A percentile compares a stretch with the other conserved stretches of the same genome.
Conservation (phyloP, 2,888 invertebrate species). For the Drosophila nr. medialis region DNA sequence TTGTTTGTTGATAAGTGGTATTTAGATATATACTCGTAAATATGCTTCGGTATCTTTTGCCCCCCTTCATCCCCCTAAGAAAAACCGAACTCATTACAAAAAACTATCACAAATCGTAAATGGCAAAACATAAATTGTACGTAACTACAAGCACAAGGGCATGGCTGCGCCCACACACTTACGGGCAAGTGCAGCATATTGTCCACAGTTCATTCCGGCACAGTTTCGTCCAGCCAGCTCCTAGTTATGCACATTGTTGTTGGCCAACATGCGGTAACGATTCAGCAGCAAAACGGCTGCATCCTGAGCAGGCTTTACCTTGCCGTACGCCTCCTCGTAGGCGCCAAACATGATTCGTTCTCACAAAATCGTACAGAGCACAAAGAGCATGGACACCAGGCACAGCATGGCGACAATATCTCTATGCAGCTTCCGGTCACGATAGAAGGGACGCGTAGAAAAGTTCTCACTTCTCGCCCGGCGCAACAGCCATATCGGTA, state of each 20-base stretch:
- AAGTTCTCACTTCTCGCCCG: conserved; percentile 83
- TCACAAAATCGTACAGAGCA: conserved; percentile 84
- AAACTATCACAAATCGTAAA: conserved; percentile 67
- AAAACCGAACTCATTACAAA: conserved; percentile 24
- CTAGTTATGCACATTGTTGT: conserved; percentile 66
- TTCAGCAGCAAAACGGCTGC: conserved; percentile 62
- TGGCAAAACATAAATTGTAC: conserved; percentile 41
- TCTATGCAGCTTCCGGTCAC: conserved; percentile 84
- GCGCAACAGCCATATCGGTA: conserved; percentile 86
- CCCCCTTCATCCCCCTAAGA: neutral
- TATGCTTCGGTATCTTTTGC: conserved; percentile 48
- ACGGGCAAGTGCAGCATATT: conserved; percentile 63
- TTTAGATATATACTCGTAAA: conserved; percentile 43
- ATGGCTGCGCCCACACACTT: conserved; percentile 49
- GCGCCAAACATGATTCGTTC: conserved; percentile 69
- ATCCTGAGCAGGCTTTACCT: conserved; percentile 66
- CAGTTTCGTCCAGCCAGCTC: neutral
- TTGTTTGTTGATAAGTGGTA: conserved; percentile 31
- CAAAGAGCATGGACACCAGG: conserved; percentile 83
- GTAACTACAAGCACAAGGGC: conserved; percentile 61
- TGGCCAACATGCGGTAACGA: conserved; percentile 69
- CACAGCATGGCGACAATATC: conserved; percentile 83
- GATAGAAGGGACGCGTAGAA: conserved; percentile 82
- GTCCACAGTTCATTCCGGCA: conserved; percentile 46
- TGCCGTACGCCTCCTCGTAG: conserved; percentile 61